These are phyloP conservation scores for Drosophila tristis DNA, from an alignment of 1,140 invertebrate species.

Conservation along the genomic window DNA sequence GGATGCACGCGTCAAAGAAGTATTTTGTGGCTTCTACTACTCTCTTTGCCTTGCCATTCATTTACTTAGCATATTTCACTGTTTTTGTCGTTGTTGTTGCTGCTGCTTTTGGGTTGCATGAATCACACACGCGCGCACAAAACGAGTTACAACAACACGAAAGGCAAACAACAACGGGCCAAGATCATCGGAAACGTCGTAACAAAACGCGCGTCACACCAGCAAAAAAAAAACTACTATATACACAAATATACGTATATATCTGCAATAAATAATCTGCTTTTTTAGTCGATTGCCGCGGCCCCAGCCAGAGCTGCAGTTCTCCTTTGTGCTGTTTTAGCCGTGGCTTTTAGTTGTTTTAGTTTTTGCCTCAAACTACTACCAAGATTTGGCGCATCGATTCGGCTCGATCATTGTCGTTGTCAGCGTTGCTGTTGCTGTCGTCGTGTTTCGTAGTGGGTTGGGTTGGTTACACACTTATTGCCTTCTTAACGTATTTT, in stretches of 20 bases:
- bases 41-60: constrained; percentile 32
- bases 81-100: constrained; percentile 47
- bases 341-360: constrained; percentile 1
- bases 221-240: constrained; percentile 19
- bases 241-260: constrained; percentile 4
- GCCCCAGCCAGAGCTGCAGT: constrained; percentile 1
- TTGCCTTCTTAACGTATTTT: constrained; percentile 15
- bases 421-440: constrained; percentile 23
- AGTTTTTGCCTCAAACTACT: neutral
- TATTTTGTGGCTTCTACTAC: constrained; percentile 16
- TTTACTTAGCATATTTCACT: constrained; percentile 65
- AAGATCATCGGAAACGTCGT: constrained; percentile 71
- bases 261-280: too few species aligned
- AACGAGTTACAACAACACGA: constrained; percentile 69
- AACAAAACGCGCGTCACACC: constrained; percentile 33
- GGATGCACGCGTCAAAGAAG: constrained; percentile 43
- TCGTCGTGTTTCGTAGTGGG: constrained; percentile 21
- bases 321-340: neutral
- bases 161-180: constrained; percentile 54
- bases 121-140: constrained; percentile 74
- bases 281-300: neutral
- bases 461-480: neutral
- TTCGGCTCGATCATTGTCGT: constrained; percentile 7
- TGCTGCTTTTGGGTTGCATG: constrained; percentile 50
- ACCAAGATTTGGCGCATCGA: constrained; percentile 4